Evolutionary conservation across 2,888 invertebrate species (phyloP).

Genomic region (Clitarchus hookeri): DNA sequence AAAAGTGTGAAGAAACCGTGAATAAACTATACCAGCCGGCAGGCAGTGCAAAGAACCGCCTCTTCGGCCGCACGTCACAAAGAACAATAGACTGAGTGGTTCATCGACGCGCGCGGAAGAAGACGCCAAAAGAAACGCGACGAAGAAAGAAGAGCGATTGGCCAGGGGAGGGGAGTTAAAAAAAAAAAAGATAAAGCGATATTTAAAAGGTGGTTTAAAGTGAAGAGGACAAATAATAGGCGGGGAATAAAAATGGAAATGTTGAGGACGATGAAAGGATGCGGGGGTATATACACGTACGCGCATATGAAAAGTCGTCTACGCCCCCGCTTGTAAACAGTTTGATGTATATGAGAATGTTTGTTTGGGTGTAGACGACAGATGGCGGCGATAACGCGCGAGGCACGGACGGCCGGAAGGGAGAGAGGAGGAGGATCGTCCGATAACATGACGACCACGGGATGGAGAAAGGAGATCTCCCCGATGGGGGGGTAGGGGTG

Average conservation of each 20-base stretch:
- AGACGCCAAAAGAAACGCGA: too few species aligned
- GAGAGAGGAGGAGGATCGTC: background rate
- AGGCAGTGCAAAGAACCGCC: too few species aligned
- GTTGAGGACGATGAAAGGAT: background rate
- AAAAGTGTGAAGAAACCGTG: too few species aligned
- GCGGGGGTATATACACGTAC: background rate
- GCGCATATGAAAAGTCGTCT: background rate
- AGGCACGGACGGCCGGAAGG: background rate
- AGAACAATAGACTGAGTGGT: too few species aligned
- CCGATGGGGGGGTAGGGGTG: background rate
- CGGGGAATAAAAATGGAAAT: conserved; percentile 14
- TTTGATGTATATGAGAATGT: conserved; percentile 14
- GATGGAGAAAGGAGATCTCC: conserved; percentile 3
- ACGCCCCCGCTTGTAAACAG: background rate
- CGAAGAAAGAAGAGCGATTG: too few species aligned
- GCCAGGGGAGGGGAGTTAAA: too few species aligned
- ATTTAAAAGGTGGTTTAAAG: conserved; percentile 14
- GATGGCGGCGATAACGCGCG: background rate
- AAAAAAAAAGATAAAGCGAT: background rate
- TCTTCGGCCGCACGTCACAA: too few species aligned
- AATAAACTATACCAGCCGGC: too few species aligned
- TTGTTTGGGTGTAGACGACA: conserved; percentile 7
- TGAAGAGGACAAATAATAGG: conserved; percentile 14
- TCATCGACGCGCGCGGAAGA: too few species aligned
- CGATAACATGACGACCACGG: background rate